Conservation (phyloP, 2,113 vertebrate genomes). For the Megalops atlanticus region DNA sequence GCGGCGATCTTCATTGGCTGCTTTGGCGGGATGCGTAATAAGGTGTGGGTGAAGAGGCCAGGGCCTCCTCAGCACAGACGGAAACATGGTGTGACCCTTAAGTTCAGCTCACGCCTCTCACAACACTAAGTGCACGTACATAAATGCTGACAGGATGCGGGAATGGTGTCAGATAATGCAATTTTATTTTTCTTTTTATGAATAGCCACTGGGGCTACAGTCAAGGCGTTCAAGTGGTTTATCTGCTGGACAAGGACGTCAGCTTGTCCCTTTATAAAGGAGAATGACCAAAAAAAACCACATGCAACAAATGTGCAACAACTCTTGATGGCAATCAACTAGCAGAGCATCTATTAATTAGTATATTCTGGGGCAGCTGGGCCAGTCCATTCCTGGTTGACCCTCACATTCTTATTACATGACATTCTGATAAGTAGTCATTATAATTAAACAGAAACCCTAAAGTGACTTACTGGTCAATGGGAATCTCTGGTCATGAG, state of each 20-base stretch:
- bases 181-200: too few species aligned
- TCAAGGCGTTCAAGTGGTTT: neutral
- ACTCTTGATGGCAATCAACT: neutral
- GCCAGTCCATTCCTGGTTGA: neutral
- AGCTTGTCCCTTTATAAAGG: neutral
- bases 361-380: neutral
- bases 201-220: neutral
- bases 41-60: neutral
- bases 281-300: neutral
- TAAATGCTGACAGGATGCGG: neutral
- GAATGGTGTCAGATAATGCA: neutral
- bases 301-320: neutral
- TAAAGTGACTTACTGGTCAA: neutral
- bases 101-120: neutral
- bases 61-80: neutral
- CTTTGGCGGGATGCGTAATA: conserved; percentile 47
- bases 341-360: neutral
- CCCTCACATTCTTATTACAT: neutral
- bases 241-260: neutral
- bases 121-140: neutral
- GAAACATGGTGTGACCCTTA: neutral
- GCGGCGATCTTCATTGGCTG: too few species aligned
- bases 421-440: neutral
- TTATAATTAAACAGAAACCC: neutral
- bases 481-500: neutral